These are phyloP conservation scores for Montipora cactus DNA, from an alignment of 64 coral and sea anemone species.

Conservation along the genomic window DNA sequence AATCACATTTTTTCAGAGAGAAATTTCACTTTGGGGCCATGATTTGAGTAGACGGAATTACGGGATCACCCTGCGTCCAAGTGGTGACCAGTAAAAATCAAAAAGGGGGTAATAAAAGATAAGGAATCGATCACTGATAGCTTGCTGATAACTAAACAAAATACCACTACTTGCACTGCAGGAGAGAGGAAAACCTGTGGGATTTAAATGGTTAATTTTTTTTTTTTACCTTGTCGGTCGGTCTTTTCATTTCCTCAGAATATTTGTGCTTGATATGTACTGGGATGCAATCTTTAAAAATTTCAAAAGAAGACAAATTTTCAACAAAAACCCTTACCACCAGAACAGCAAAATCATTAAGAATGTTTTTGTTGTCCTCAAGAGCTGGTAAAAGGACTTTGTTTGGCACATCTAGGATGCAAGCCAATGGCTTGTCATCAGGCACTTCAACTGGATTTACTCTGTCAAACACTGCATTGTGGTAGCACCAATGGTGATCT, in stretches of 20 bases:
- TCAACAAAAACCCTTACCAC: background rate
- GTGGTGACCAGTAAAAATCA: background rate
- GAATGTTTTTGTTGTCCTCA: too few relatives aligned
- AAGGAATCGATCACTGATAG: background rate
- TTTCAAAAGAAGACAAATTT: background rate
- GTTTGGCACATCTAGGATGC: too few relatives aligned
- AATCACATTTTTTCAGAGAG: background rate
- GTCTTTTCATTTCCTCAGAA: background rate
- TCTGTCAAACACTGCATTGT: too few relatives aligned
- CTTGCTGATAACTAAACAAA: background rate
- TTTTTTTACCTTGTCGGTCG: background rate
- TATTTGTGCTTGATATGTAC: background rate
- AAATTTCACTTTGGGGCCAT: background rate
- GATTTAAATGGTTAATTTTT: background rate
- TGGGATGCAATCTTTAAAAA: background rate
- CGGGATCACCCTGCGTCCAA: background rate
- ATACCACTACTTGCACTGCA: background rate
- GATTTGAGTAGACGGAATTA: background rate
- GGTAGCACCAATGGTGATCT: too few relatives aligned
- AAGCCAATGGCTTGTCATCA: too few relatives aligned
- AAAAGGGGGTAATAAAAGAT: background rate
- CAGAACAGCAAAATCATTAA: too few relatives aligned
- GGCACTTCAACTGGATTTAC: too few relatives aligned
- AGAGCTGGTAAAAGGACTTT: too few relatives aligned
- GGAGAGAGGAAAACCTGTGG: background rate